These are phyloP conservation scores for Sphaerolaimus hirsutus DNA, from an alignment of 2,888 invertebrate species.

Conservation along the genomic window DNA sequence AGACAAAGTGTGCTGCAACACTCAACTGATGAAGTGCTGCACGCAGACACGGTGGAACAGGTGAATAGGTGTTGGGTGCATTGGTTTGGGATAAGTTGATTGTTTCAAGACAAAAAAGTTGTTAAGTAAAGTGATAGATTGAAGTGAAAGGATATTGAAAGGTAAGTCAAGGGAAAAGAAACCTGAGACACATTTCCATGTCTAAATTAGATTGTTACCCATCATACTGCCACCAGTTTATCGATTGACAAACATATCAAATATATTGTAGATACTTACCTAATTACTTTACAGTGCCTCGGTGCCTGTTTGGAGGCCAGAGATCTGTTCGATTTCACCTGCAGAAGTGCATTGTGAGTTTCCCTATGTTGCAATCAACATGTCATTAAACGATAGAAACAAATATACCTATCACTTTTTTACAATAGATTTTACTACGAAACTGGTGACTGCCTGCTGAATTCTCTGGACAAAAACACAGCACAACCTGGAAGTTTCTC, in stretches of 20 bases:
- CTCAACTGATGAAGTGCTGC: constrained; percentile 3
- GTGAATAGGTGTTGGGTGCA: too few relatives aligned
- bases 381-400: too few relatives aligned
- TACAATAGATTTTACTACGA: neutral
- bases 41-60: neutral
- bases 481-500: neutral
- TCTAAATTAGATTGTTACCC: neutral
- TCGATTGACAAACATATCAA: too few relatives aligned
- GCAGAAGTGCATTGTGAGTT: constrained; percentile 5
- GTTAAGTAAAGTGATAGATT: too few relatives aligned
- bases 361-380: too few relatives aligned
- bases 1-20: neutral
- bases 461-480: neutral
- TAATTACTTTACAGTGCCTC: constrained; percentile 1
- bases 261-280: too few relatives aligned
- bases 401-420: too few relatives aligned
- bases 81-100: too few relatives aligned
- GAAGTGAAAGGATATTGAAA: too few relatives aligned
- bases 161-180: too few relatives aligned
- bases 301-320: constrained; percentile 3
- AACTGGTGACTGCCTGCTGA: constrained; percentile 4
- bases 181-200: too few relatives aligned
- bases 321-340: constrained; percentile 1
- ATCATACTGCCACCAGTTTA: too few relatives aligned
- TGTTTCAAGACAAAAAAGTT: neutral